Evolutionary conservation across 2,797 vertebrate genomes (phyloP), one percentile per base, ranked within the genome.

Genomic region (Eutrigla gurnardus): DNA sequence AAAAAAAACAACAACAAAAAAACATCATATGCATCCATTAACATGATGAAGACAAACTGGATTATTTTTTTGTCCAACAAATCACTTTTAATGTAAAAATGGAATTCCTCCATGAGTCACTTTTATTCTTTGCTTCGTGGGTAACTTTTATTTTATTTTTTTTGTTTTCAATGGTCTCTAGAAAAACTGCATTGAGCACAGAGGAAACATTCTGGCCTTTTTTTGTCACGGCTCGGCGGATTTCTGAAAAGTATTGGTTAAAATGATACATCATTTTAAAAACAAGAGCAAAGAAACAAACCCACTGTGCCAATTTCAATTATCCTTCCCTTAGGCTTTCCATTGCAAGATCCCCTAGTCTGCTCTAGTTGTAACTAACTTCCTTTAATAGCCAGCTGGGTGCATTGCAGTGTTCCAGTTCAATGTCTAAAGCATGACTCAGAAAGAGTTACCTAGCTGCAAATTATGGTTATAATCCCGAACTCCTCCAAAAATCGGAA

Each of bases 181-280:
- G 6, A 65, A 46, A 69, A 65, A 47, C 39, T 18, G 32, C 57
- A 62, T 35, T 53, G n/a, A 42, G 42, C 5, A 9, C 3, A 68
- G 33, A 65, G 10, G 17, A 32, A 25, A 54, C 18, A 10, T 54
- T 54, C 36, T 54, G 43, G 17, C 13, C 35, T 49, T 49, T 11
- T 65, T 72, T 65, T 60, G 35, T 49, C 65, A 75, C 43, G 54
- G 62, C 62, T 65, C 43, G 7, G 1, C 57, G 33, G 35, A 13
- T 63, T 64, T 73, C 49, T 80, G 65, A 75, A 64, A 74, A 52
- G 50, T 49, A 77, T 42, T 80, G 36, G 32, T 63, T 64, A 7
- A 85, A 76, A 73, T 58, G 25, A 70, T 64, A 39, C 52, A 55
- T 65, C 45, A 58, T 18, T 52, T 15, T 15, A 49, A 18, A 36